Conservation (phyloP, 2,113 vertebrate species). For the Sturnira hondurensis region DNA sequence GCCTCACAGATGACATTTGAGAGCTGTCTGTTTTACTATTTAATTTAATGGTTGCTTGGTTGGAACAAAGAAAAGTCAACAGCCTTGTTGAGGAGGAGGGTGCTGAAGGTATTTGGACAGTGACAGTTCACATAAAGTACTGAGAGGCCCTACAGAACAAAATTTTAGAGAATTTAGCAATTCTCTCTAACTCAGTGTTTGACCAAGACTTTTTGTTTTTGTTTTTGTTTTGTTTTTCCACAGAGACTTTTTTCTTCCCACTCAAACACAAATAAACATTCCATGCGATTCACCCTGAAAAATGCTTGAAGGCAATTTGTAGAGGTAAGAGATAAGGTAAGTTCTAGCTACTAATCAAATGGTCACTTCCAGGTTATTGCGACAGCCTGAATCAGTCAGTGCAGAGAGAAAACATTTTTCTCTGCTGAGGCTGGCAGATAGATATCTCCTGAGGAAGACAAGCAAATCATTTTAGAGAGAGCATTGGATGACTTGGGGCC, state of each 20-base stretch:
- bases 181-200: not conserved
- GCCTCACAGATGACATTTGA: not conserved
- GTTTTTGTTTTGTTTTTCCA: not conserved
- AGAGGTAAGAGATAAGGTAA: not conserved
- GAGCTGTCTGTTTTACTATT: not conserved
- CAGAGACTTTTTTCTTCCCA: not conserved
- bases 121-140: not conserved
- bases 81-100: not conserved
- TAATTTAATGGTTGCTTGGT: not conserved
- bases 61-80: not conserved
- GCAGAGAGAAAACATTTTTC: not conserved
- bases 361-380: not conserved
- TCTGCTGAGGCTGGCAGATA: not conserved
- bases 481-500: not conserved
- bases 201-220: not conserved
- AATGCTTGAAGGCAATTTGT: not conserved
- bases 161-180: no score
- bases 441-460: not conserved
- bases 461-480: not conserved
- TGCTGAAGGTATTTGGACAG: not conserved
- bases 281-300: not conserved
- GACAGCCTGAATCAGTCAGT: not conserved
- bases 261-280: not conserved
- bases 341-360: not conserved
- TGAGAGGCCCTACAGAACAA: not conserved